Conservation (phyloP, 64 coral and sea anemone genomes). For the Anthopleura sola region DNA sequence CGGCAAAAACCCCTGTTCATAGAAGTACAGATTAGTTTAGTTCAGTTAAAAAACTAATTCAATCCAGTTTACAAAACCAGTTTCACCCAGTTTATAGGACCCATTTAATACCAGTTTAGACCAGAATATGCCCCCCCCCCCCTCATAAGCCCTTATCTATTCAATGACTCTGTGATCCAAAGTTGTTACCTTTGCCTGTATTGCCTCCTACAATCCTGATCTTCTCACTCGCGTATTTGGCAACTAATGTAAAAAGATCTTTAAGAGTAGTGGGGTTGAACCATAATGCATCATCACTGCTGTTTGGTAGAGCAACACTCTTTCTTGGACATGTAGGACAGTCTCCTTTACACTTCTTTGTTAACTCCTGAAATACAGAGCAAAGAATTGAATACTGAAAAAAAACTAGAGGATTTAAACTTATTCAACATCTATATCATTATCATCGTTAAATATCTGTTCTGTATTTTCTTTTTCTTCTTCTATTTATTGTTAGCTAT, state of each 20-base stretch:
- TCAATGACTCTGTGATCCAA: neutral
- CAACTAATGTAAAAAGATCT: slow-evolving; percentile 66
- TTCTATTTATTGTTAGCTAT: too few relatives aligned
- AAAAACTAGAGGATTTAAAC: too few relatives aligned
- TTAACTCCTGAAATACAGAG: neutral
- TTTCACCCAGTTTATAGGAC: too few relatives aligned
- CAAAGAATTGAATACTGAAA: neutral
- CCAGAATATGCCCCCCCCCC: too few relatives aligned
- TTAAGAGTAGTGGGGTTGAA: slow-evolving; percentile 49
- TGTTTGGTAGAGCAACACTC: neutral
- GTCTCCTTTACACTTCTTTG: slow-evolving; percentile 3
- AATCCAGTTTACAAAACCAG: too few relatives aligned
- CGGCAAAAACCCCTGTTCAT: slow-evolving; percentile 61
- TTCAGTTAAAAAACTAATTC: too few relatives aligned
- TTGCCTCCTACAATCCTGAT: slow-evolving; percentile 70
- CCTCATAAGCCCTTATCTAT: too few relatives aligned
- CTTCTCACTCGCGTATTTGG: slow-evolving; percentile 45
- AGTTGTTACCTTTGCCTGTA: slow-evolving; percentile 34
- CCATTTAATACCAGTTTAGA: neutral
- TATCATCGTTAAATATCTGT: neutral
- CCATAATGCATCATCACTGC: slow-evolving; percentile 34
- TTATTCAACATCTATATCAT: neutral
- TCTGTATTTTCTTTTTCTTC: too few relatives aligned
- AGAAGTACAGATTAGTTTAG: neutral
- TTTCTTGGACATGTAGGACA: slow-evolving; percentile 73